Base-by-base conservation (phyloP, 1,140 invertebrate species). In the Drosophila teissieri region DNA sequence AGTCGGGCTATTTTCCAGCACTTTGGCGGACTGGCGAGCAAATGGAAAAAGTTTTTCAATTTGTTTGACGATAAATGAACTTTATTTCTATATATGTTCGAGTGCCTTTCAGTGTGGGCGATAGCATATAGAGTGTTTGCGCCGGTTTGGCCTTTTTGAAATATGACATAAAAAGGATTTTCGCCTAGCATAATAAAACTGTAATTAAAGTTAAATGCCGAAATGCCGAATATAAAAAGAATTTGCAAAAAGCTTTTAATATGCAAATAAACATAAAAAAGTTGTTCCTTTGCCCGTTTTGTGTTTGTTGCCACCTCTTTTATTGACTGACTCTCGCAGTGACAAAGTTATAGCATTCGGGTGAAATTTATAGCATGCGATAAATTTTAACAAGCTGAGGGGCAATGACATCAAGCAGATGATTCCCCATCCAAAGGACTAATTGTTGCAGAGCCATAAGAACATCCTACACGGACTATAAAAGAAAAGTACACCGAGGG, bases 1-100 rank as follows among this genome's bases (percentile, higher is more conserved):
- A 42, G 34, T 10, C 19, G 57, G 61, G 42, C 70, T 56, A 74
- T 75, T 85, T 88, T 88, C 64, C 61, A 60, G 48, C 52, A 61
- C 64, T 75, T 75, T 79, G 55, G 51, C 51, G 76, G 65, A 70
- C 67, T 54, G 79, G 55, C 61, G 62, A 73, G 61, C 68, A 86
- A 86, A 86, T 86, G 82, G 82, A 79, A 88, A 86, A 86, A 86
- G 79, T 86, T 86, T 86, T 86, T 86, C 82, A 86, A 86, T 86
- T 86, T 86, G 73, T 85, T 83, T 88, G 83, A 88, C 82, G 78
- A 86, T 88, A 88, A 86, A 82, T 88, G 78, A 81, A 76, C 80
- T 88, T 44, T 79, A 65, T 65, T 60, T 58, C 49, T 74, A 65
- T 68, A 56, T 48, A 46, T 46, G 58, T 22, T 55, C 46, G 42